Evolutionary conservation across 2,797 vertebrate genomes (phyloP).

Genomic region (Danio jaintianensis): DNA sequence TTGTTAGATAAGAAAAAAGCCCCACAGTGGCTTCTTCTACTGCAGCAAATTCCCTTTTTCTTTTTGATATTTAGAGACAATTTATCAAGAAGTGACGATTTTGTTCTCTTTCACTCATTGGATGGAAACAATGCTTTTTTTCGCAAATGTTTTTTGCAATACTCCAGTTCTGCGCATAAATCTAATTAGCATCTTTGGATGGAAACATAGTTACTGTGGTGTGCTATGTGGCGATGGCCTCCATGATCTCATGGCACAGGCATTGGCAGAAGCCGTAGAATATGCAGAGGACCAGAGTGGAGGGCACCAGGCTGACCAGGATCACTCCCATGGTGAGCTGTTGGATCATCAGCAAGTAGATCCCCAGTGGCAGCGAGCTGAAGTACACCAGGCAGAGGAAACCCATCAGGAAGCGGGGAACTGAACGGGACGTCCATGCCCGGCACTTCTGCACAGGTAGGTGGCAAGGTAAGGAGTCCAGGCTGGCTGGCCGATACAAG

Average conservation of each 20-base stretch:
- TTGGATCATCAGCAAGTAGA: slow-evolving; percentile 90
- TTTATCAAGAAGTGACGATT: too few relatives aligned
- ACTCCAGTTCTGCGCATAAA: too few relatives aligned
- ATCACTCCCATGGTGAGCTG: slow-evolving; percentile 84
- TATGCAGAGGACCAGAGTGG: slow-evolving; percentile 86
- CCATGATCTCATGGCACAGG: slow-evolving; percentile 83
- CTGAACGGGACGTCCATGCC: slow-evolving; percentile 76
- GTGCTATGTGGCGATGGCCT: slow-evolving; percentile 69
- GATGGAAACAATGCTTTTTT: too few relatives aligned
- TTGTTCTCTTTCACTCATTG: too few relatives aligned
- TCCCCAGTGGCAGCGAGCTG: slow-evolving; percentile 89
- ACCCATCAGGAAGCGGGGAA: slow-evolving; percentile 86
- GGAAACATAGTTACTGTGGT: too few relatives aligned
- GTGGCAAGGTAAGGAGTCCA: slow-evolving; percentile 79
- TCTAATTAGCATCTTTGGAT: too few relatives aligned
- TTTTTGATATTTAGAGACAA: too few relatives aligned
- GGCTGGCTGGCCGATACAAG: slow-evolving; percentile 79
- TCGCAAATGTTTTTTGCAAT: too few relatives aligned
- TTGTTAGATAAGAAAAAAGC: too few relatives aligned
- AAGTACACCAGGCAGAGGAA: slow-evolving; percentile 89
- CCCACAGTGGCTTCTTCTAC: too few relatives aligned
- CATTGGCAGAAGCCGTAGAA: slow-evolving; percentile 89
- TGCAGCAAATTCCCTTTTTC: too few relatives aligned
- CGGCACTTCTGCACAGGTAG: slow-evolving; percentile 79
- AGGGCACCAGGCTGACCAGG: slow-evolving; percentile 87